These are phyloP conservation scores for Struthio camelus DNA, from an alignment of 2,113 vertebrate genomes.

Conservation along the genomic window DNA sequence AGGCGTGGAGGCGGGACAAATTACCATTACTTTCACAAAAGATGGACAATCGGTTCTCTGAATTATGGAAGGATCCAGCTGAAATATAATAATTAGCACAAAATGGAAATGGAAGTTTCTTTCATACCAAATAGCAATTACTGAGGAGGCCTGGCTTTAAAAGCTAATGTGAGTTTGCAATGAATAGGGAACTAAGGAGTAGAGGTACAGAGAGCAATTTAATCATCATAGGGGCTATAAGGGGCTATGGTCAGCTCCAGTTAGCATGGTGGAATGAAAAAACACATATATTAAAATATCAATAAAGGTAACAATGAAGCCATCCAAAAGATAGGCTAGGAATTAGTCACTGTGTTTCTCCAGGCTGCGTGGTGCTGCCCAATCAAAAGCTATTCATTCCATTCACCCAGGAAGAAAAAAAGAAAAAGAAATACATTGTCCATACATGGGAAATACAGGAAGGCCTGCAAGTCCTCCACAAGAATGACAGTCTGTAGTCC, in stretches of 20 bases:
- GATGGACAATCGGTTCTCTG: not conserved
- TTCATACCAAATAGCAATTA: not conserved
- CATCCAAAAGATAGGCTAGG: not conserved
- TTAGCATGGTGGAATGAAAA: not conserved
- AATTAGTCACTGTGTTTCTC: not conserved
- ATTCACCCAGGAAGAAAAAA: not conserved
- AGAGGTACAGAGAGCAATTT: not conserved
- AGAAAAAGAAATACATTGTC: fast-evolving
- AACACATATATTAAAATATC: not conserved
- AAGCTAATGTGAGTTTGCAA: not conserved
- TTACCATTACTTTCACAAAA: not conserved
- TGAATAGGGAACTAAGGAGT: not conserved
- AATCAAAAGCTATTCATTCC: not conserved
- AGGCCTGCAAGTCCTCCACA: not conserved
- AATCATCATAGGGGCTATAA: not conserved
- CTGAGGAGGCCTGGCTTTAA: not conserved
- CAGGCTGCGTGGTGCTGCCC: not conserved
- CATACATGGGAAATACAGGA: not conserved
- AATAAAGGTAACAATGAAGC: not conserved
- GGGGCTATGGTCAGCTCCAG: not conserved
- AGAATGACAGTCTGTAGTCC: not conserved
- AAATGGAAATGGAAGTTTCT: not conserved
- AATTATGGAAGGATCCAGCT: not conserved
- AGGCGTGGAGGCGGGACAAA: not conserved
- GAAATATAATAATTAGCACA: not conserved